Evolutionary conservation across 2,888 invertebrate species (phyloP).

Genomic region (Seladonia tumulorum): DNA sequence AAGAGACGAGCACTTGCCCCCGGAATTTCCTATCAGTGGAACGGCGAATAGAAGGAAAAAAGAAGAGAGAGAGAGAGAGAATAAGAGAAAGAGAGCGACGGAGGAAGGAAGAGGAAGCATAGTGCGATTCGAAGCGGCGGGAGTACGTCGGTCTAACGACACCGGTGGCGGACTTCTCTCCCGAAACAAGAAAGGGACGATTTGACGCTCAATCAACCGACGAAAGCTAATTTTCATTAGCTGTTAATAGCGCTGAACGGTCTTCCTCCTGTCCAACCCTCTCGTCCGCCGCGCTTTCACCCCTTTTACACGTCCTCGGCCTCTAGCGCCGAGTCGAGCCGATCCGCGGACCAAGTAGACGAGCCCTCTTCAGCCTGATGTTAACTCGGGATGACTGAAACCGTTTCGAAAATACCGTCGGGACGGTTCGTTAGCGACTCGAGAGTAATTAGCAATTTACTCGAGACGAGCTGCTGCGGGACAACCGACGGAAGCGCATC

Average conservation of each 20-base stretch:
- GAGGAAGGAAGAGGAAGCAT: constrained; percentile 18
- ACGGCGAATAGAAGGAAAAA: constrained; percentile 14
- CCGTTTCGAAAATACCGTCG: constrained; percentile 53
- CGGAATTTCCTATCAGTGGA: constrained; percentile 54
- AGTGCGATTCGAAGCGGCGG: constrained; percentile 63
- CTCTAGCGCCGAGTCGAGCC: constrained; percentile 22
- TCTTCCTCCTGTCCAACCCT: constrained; percentile 61
- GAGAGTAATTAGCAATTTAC: constrained; percentile 32
- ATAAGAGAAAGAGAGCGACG: neutral
- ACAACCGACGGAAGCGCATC: constrained; percentile 6
- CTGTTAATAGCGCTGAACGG: constrained; percentile 80
- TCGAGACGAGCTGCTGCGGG: neutral
- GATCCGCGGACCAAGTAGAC: constrained; percentile 53
- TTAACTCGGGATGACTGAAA: constrained; percentile 50
- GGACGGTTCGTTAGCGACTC: constrained; percentile 23
- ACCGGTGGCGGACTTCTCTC: constrained; percentile 75
- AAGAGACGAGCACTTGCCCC: constrained; percentile 35
- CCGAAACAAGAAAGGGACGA: constrained; percentile 83
- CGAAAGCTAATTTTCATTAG: constrained; percentile 84
- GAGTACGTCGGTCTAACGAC: constrained; percentile 78
- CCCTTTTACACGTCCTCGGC: constrained; percentile 42
- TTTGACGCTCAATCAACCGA: constrained; percentile 84
- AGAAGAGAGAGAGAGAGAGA: too few species aligned
- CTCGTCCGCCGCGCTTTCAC: constrained; percentile 42
- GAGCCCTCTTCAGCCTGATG: constrained; percentile 41